Percentiles rank a stretch among this genome's conserved stretches.
Conservation (phyloP, 2,113 vertebrate species). For the Istiophorus platypterus region DNA sequence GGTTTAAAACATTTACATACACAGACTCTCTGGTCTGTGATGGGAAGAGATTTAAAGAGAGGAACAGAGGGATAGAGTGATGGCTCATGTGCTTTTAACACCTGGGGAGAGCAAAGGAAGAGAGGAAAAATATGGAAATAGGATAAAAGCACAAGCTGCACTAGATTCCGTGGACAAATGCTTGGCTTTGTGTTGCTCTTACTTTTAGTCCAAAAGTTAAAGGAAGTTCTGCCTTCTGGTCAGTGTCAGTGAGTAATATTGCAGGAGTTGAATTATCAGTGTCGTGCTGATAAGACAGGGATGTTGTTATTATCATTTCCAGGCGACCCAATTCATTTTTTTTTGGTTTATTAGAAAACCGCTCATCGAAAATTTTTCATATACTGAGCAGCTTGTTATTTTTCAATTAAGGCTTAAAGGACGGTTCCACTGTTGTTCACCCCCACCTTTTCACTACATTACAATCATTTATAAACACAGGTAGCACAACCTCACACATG, state of each 20-base stretch:
- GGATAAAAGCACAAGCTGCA: no score
- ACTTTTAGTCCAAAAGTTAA: not conserved
- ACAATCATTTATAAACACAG: not conserved
- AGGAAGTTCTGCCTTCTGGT: conserved; percentile 5
- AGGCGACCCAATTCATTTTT: conserved; percentile 11
- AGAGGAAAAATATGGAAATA: not conserved
- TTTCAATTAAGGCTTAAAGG: conserved; percentile 46
- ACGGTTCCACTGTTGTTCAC: conserved; percentile 10
- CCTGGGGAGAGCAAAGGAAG: conserved; percentile 5
- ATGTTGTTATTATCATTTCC: conserved; percentile 33
- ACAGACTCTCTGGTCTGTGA: conserved; percentile 12
- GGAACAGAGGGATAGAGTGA: not conserved
- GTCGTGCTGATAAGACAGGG: conserved; percentile 1
- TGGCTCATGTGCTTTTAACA: conserved; percentile 30
- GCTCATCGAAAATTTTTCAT: conserved; percentile 26
- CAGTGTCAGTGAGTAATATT: not conserved
- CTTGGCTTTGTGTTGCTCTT: not conserved
- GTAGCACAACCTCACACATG: not conserved
- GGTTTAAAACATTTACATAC: conserved; percentile 56
- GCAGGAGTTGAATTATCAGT: not conserved
- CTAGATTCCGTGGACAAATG: conserved; percentile 2
- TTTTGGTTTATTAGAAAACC: conserved; percentile 27
- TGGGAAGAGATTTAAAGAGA: conserved; percentile 10
- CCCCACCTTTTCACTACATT: conserved; percentile 19
- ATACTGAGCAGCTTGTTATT: conserved; percentile 45